These are phyloP conservation scores for Pseudoips prasinana DNA, from an alignment of 2,888 invertebrate species.

Conservation along the genomic window DNA sequence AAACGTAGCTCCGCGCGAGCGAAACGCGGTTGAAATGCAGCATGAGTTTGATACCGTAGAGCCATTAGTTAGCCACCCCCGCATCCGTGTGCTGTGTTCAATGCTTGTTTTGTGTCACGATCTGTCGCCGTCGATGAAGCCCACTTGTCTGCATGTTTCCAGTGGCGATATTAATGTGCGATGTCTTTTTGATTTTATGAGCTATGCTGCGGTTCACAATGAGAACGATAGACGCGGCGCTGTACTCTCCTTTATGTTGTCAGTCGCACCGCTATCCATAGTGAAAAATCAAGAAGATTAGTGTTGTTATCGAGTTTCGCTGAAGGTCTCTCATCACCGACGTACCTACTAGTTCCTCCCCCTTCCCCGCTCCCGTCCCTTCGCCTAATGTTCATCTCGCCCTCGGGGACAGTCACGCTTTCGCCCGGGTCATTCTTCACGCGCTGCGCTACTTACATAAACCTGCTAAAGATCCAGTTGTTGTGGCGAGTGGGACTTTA, in stretches of 20 bases:
- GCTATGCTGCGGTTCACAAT: conserved; percentile 60
- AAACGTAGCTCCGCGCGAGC: conserved; percentile 50
- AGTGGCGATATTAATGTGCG: conserved; percentile 70
- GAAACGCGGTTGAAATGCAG: conserved; percentile 50
- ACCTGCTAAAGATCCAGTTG: conserved; percentile 59
- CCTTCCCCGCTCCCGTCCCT: conserved; percentile 35
- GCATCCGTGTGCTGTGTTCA: conserved; percentile 73
- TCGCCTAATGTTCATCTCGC: conserved; percentile 52
- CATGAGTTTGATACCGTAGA: conserved; percentile 61
- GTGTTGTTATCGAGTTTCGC: conserved; percentile 69
- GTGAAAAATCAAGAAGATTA: conserved; percentile 72
- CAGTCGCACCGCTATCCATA: conserved; percentile 71
- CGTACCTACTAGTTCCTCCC: conserved; percentile 35
- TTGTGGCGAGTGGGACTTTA: conserved; percentile 78
- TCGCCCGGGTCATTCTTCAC: conserved; percentile 75
- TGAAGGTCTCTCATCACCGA: conserved; percentile 79
- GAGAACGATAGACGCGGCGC: conserved; percentile 43
- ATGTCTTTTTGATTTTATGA: conserved; percentile 77
- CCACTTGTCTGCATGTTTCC: conserved; percentile 70
- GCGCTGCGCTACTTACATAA: conserved; percentile 77
- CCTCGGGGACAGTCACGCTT: conserved; percentile 75
- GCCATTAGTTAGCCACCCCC: conserved; percentile 65
- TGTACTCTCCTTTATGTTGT: conserved; percentile 38
- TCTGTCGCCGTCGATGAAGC: conserved; percentile 47
- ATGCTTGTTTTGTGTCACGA: conserved; percentile 55